These are phyloP conservation scores for Thripadectes ignobilis DNA, from an alignment of 2,797 vertebrate genomes.

Conservation along the genomic window DNA sequence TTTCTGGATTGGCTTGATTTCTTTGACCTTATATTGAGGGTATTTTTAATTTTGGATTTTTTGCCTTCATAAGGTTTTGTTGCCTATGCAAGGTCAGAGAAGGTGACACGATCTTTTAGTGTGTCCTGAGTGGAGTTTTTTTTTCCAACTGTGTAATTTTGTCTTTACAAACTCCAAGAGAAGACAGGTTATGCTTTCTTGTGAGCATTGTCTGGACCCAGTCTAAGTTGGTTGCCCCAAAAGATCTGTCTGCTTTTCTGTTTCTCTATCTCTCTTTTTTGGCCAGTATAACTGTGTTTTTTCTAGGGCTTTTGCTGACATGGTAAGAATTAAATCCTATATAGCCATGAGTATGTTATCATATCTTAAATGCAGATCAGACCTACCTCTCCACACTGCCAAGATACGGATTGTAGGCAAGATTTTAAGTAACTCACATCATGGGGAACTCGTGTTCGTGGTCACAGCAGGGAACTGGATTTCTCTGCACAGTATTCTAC, in stretches of 20 bases:
- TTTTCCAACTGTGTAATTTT: neutral
- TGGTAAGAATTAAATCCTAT: neutral
- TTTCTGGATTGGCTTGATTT: neutral
- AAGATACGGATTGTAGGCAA: neutral
- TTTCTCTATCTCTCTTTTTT: neutral
- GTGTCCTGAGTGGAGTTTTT: neutral
- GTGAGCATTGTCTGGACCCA: neutral
- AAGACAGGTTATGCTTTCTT: neutral
- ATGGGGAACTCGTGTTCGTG: neutral
- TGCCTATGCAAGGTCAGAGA: neutral
- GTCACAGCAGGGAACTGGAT: neutral
- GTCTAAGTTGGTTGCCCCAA: neutral
- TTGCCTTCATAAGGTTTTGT: neutral
- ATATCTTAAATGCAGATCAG: conserved; percentile 10
- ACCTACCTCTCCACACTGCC: neutral
- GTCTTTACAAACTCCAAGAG: neutral
- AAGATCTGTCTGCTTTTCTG: neutral
- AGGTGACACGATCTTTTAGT: neutral
- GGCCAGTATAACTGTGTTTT: neutral
- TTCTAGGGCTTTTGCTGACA: neutral
- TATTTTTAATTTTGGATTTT: neutral
- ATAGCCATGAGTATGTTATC: neutral
- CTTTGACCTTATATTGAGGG: neutral
- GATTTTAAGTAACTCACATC: neutral
- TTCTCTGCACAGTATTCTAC: neutral